Evolutionary conservation across 2,888 invertebrate genomes (phyloP).

Genomic region (Endomychus coccineus): DNA sequence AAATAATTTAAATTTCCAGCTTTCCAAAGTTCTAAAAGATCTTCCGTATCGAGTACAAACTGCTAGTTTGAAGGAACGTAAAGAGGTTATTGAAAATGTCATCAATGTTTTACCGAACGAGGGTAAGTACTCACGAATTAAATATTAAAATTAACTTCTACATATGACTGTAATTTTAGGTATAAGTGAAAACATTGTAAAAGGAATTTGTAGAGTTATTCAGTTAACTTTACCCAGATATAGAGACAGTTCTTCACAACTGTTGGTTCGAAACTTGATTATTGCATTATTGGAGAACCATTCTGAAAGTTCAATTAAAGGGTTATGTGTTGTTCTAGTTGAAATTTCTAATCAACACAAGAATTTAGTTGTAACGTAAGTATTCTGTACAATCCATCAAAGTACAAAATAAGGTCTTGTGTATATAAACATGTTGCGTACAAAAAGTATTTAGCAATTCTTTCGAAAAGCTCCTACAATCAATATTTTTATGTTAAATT

Average conservation of each 20-base stretch:
- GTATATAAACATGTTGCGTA: too few species aligned
- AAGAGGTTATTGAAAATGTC: constrained; percentile 59
- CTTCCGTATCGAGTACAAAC: constrained; percentile 66
- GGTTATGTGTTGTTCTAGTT: constrained; percentile 55
- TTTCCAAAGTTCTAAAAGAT: constrained; percentile 63
- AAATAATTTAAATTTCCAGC: constrained; percentile 47
- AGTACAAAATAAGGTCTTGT: too few species aligned
- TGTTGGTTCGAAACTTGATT: constrained; percentile 64
- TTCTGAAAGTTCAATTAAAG: constrained; percentile 62
- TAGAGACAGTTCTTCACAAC: constrained; percentile 69
- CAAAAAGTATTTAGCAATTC: too few species aligned
- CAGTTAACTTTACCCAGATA: constrained; percentile 73
- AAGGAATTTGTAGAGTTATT: constrained; percentile 71
- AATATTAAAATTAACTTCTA: constrained; percentile 9
- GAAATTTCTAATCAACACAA: constrained; percentile 59
- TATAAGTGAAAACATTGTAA: constrained; percentile 68
- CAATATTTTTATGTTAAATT: too few species aligned
- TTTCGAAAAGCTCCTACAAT: too few species aligned
- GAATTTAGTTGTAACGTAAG: constrained; percentile 62
- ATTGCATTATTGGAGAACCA: constrained; percentile 57
- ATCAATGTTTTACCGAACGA: constrained; percentile 63
- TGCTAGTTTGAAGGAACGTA: constrained; percentile 63
- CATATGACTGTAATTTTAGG: constrained; percentile 47
- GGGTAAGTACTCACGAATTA: constrained; percentile 48
- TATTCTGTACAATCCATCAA: too few species aligned